phyloP scores from a whole-genome alignment of 2,797 vertebrate species.

The Trichosurus vulpecula region DNA sequence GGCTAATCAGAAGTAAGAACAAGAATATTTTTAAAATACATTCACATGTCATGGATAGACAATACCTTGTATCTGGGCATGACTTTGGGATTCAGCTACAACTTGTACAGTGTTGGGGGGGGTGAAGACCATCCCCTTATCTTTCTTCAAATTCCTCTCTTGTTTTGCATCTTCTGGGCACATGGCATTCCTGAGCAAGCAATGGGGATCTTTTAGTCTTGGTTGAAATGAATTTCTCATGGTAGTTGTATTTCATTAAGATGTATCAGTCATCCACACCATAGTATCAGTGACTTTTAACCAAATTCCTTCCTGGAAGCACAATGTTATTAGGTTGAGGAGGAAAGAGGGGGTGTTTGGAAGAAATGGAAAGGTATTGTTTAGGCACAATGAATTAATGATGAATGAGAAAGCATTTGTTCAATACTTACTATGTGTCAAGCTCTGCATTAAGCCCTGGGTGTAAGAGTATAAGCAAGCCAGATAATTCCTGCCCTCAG shows the following conservation, averaged over 20 bases:
- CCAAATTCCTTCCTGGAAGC: neutral
- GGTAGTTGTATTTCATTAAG: neutral
- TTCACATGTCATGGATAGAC: neutral
- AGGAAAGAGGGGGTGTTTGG: neutral
- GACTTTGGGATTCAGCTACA: neutral
- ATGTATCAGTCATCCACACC: neutral
- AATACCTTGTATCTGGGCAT: neutral
- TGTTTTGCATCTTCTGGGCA: neutral
- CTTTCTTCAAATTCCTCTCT: neutral
- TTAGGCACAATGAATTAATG: no score
- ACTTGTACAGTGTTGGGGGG: no score
- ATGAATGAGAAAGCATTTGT: no score
- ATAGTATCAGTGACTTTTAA: neutral
- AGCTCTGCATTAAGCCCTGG: no score
- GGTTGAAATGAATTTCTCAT: neutral
- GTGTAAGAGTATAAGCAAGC: no score
- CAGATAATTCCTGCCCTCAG: no score
- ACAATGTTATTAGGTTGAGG: neutral
- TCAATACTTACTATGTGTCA: no score
- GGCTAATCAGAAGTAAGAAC: neutral
- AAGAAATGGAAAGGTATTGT: neutral
- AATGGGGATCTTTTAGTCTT: neutral
- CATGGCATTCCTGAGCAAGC: neutral
- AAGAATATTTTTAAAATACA: neutral
- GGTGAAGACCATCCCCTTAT: neutral